phyloP scores from a whole-genome alignment of 2,888 invertebrate species.

The Rotaria magnacalcarata region DNA sequence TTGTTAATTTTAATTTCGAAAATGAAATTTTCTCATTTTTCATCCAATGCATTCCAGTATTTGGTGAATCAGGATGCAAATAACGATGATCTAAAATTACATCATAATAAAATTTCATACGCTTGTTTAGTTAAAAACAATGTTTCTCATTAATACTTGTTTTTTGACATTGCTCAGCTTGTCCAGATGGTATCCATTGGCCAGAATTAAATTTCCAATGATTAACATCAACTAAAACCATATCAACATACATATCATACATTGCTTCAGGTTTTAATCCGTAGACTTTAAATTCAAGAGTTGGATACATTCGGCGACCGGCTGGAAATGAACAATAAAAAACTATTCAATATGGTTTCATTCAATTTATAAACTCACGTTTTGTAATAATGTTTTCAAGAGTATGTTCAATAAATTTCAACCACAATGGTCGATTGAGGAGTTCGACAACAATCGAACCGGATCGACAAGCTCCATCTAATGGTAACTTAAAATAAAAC shows the following conservation, averaged over 20 bases:
- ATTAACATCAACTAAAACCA: conserved; percentile 59
- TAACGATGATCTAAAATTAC: conserved; percentile 38
- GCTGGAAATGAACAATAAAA: not conserved
- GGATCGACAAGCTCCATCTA: not conserved
- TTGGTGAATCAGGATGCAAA: conserved; percentile 48
- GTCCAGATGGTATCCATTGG: conserved; percentile 56
- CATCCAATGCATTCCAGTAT: conserved; percentile 47
- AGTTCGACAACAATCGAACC: conserved; percentile 15
- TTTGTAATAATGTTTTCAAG: conserved; percentile 59
- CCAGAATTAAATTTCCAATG: conserved; percentile 58
- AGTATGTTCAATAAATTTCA: conserved; percentile 55
- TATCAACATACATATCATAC: conserved; percentile 61
- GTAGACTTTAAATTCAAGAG: conserved; percentile 58
- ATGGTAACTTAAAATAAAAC: not conserved
- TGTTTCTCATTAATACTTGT: not conserved
- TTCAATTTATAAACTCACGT: conserved; percentile 48
- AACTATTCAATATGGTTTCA: not conserved
- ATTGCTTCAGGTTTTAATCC: conserved; percentile 58
- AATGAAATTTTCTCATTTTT: conserved; percentile 46
- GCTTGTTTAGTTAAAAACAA: too few relatives aligned
- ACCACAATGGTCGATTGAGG: conserved; percentile 57
- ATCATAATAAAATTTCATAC: not conserved
- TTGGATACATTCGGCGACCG: conserved; percentile 61
- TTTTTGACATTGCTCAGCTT: conserved; percentile 48
- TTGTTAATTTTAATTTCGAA: conserved; percentile 47